A percentile compares a stretch with the other conserved stretches of the same genome.
Evolutionary conservation across 2,888 invertebrate species (phyloP).

Genomic region (Scelioninae gen. 2): DNA sequence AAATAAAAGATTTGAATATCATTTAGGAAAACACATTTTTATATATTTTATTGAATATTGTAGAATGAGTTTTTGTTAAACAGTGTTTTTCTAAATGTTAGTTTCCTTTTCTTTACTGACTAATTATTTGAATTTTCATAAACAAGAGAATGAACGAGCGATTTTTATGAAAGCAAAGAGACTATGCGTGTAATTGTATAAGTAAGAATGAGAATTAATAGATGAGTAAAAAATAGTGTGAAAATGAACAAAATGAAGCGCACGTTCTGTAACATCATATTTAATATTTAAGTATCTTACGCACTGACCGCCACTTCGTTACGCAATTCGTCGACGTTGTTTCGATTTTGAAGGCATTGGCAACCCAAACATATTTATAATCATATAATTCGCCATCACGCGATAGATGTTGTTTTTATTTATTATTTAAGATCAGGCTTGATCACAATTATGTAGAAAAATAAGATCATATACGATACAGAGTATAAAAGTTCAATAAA

Average conservation of each 20-base stretch:
- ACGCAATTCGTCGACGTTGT: conserved; percentile 53
- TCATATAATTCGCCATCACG: conserved; percentile 1
- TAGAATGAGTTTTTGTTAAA: background rate
- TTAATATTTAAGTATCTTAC: conserved; percentile 46
- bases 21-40: conserved; percentile 26
- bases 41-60: background rate
- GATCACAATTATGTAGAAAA: conserved; percentile 17
- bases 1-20: conserved; percentile 14
- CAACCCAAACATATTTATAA: conserved; percentile 62
- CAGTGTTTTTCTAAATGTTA: conserved; percentile 23
- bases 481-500: conserved; percentile 9
- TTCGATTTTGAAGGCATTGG: conserved; percentile 72
- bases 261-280: conserved; percentile 44
- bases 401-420: conserved; percentile 19
- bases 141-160: conserved; percentile 15
- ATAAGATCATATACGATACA: conserved; percentile 1
- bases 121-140: conserved; percentile 25
- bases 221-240: no score
- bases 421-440: conserved; percentile 14
- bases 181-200: conserved; percentile 2
- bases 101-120: conserved; percentile 19
- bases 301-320: conserved; percentile 50
- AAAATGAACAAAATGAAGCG: conserved; percentile 36
- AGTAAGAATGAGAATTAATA: conserved; percentile 5
- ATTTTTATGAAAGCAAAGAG: conserved; percentile 15